Conservation (phyloP, 1,140 invertebrate species). For the Camponotus vicinus region DNA sequence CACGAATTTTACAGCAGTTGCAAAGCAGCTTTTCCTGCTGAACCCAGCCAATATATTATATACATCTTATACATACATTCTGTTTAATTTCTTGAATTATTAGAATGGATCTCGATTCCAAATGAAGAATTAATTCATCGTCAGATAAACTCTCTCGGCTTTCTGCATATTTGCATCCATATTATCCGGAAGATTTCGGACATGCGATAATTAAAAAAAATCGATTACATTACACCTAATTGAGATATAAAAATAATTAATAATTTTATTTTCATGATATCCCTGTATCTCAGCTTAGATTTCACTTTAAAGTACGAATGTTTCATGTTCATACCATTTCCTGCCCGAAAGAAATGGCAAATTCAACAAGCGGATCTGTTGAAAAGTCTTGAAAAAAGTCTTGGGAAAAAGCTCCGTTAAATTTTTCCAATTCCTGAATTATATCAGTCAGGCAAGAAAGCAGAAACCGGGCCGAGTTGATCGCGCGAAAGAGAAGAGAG, state of each 20-base stretch:
- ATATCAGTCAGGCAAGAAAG: slow-evolving; percentile 23
- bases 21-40: too few species aligned
- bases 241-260: background rate
- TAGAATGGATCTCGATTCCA: too few species aligned
- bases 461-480: slow-evolving; percentile 6
- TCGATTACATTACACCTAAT: background rate
- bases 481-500: slow-evolving; percentile 25
- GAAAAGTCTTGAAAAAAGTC: background rate
- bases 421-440: slow-evolving; percentile 46
- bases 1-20: too few species aligned
- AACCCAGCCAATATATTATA: background rate
- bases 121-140: background rate
- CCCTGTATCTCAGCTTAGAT: background rate
- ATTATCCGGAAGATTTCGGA: background rate
- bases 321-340: background rate
- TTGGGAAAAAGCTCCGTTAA: background rate
- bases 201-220: background rate
- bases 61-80: background rate
- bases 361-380: slow-evolving; percentile 31
- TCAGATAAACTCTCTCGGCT: background rate
- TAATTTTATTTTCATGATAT: slow-evolving; percentile 12
- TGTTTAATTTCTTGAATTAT: background rate
- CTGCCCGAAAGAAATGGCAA: background rate
- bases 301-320: background rate
- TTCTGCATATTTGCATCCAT: background rate